Percentiles rank a stretch among this genome's conserved stretches.
Evolutionary conservation across 2,888 invertebrate species (phyloP).

Genomic region (Cheilosia vernalis): DNA sequence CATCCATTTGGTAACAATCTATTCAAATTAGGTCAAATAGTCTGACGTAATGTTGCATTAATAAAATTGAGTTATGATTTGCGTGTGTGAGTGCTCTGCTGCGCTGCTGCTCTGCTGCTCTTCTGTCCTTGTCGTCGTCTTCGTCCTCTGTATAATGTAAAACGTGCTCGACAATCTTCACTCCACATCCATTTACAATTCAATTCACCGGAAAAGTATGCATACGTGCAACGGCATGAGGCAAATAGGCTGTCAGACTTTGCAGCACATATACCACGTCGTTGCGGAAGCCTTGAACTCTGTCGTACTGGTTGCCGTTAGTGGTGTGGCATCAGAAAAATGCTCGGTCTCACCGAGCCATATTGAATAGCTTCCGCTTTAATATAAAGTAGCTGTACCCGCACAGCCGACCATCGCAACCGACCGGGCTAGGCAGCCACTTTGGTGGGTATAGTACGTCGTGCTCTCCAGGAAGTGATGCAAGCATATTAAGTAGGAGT

Average conservation of each 20-base stretch:
- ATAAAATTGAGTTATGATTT: constrained; percentile 71
- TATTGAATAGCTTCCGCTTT: constrained; percentile 70
- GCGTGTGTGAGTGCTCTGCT: constrained; percentile 45
- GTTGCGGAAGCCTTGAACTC: constrained; percentile 57
- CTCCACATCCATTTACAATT: constrained; percentile 62
- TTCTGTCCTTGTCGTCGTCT: background rate
- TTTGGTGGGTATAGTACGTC: background rate
- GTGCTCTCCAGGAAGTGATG: constrained; percentile 36
- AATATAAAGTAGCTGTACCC: constrained; percentile 48
- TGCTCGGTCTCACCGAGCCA: constrained; percentile 31
- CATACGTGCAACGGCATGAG: constrained; percentile 58
- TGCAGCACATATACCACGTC: background rate
- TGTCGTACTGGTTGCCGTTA: constrained; percentile 33
- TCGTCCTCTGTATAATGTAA: constrained; percentile 24
- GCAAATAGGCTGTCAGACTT: constrained; percentile 54
- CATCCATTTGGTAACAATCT: constrained; percentile 65
- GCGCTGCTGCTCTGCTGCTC: background rate
- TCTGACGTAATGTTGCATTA: constrained; percentile 72
- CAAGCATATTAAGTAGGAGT: constrained; percentile 61
- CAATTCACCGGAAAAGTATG: constrained; percentile 67
- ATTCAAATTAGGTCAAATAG: constrained; percentile 73
- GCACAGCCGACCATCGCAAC: constrained; percentile 6
- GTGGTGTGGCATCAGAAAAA: constrained; percentile 34
- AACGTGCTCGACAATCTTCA: constrained; percentile 40
- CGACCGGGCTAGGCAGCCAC: background rate